phyloP scores from a whole-genome alignment of 2,888 invertebrate species.

The Lasioglossum morio region DNA sequence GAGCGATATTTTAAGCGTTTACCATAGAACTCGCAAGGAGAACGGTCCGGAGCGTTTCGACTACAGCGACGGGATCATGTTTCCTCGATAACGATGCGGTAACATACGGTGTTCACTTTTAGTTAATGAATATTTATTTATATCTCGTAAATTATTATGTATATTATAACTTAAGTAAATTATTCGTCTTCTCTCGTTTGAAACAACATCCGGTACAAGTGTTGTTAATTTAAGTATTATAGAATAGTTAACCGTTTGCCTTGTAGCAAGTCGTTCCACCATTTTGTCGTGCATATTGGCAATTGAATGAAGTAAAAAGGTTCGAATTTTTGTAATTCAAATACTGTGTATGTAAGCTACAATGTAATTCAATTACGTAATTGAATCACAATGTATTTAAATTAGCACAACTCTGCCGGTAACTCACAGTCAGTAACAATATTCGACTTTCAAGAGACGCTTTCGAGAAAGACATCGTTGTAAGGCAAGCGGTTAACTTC shows the following conservation, averaged over 20 bases:
- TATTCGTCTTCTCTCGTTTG: background rate
- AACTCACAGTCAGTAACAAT: too few species aligned
- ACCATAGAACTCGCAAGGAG: slow-evolving; percentile 8
- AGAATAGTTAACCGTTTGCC: background rate
- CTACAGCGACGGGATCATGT: background rate
- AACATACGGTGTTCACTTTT: background rate
- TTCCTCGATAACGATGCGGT: background rate
- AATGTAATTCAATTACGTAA: too few species aligned
- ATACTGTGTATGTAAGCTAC: too few species aligned
- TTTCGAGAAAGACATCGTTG: background rate
- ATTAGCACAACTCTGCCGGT: too few species aligned
- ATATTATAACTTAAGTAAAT: slow-evolving; percentile 5
- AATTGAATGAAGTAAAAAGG: too few species aligned
- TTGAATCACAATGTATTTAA: too few species aligned
- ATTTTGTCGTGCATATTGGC: background rate
- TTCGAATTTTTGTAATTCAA: too few species aligned
- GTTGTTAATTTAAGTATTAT: background rate
- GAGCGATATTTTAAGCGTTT: slow-evolving; percentile 45
- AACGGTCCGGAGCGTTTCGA: background rate
- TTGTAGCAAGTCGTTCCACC: background rate
- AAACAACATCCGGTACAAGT: background rate
- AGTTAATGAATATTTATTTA: slow-evolving; percentile 11
- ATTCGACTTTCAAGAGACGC: background rate
- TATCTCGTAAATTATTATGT: background rate
- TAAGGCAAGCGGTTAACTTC: background rate